These are phyloP conservation scores for Myotis lucifugus DNA, from an alignment of 2,113 vertebrate genomes.

Conservation along the genomic window DNA sequence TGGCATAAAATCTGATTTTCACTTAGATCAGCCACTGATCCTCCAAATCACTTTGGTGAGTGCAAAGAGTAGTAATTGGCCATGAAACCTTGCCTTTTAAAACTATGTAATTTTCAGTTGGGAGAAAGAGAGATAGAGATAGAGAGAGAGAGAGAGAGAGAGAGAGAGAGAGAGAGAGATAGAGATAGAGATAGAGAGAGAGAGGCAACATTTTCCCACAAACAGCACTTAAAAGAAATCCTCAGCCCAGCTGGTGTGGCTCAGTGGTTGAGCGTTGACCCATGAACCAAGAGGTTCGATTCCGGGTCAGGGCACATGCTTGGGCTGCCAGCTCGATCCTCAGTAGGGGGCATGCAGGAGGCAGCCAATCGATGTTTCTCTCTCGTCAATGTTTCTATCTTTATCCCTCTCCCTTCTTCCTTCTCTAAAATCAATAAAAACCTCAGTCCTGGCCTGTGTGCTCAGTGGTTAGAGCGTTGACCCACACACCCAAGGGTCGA, in stretches of 20 bases:
- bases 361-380: too few species aligned
- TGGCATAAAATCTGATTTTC: slow-evolving; percentile 59
- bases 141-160: too few species aligned
- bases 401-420: too few species aligned
- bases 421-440: too few species aligned
- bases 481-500: too few species aligned
- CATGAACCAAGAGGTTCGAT: background rate
- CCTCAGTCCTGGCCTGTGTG: too few species aligned
- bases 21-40: slow-evolving; percentile 46
- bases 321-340: background rate
- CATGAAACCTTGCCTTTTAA: background rate
- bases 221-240: slow-evolving; percentile 31
- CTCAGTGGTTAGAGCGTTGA: too few species aligned
- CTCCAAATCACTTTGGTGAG: slow-evolving; percentile 46
- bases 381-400: too few species aligned
- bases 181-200: too few species aligned
- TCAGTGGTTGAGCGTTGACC: background rate
- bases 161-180: too few species aligned
- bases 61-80: slow-evolving; percentile 1
- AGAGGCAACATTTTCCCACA: background rate
- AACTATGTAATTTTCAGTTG: slow-evolving; percentile 13
- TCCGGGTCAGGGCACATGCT: background rate
- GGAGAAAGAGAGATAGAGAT: too few species aligned
- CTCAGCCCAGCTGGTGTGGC: background rate
- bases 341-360: background rate